Base-by-base conservation (phyloP, 1,140 invertebrate genomes). In the Drosophila rhopaloa region DNA sequence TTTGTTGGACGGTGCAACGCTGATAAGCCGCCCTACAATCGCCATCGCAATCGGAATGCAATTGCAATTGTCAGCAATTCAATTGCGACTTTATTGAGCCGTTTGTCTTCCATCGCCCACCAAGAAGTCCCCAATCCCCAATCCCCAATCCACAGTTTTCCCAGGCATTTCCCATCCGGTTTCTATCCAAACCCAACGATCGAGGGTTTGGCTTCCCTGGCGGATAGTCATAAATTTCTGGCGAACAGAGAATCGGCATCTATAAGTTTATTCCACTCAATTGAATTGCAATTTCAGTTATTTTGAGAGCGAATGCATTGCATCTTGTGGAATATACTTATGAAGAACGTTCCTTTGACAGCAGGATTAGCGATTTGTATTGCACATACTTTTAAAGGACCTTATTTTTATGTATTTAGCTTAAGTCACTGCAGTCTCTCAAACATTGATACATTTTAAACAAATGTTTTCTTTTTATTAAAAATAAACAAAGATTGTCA, bases 191-290 rank as follows among this genome's bases (percentile, higher is more conserved):
- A 6, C 10, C 19, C 16, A 57, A 13, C 27, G 38, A 43, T 57
- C 55, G 16, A 44, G 40, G 38, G 40, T 40, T 32, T 38, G 14
- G 9, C 14, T 40, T 3, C 16, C 6, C 41, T 7, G 32, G 37
- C 27, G 29, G 56, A 63, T 40, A 62, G 68, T 77, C 83, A 88
- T 89, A 88, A 89, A 88, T 88, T 84, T 61, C 40, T 47, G 61
- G 43, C 59, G 54, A 50, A 72, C 71, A 72, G 72, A 77, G 70
- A 81, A 81, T 85, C 81, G 53, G 67, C 62, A 56, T 44, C 76
- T 65, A 81, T 76, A 79, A 89, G 84, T 88, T 88, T 88, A 88
- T 89, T 88, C 83, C 84, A 88, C 83, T 89, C 83, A 84, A 88
- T 89, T 88, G 83, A 88, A 88, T 83, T 80, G 76, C 80, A 77